Evolutionary conservation across 37 sponge, comb jelly and placozoan genomes (phyloP).

Genomic region (Amphimedon queenslandica): DNA sequence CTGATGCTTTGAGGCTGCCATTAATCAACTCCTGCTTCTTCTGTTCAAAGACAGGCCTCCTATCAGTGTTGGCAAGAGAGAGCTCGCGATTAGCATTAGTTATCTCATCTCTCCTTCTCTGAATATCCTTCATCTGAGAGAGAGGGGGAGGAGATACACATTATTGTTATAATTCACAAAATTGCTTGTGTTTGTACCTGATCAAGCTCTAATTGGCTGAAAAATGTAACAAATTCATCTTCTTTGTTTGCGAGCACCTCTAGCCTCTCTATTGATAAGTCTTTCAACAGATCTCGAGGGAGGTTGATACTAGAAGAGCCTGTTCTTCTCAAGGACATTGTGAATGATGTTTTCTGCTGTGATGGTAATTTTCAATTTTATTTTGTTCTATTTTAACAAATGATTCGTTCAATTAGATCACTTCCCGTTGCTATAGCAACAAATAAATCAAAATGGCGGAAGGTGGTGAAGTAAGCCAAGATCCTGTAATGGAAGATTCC

Average conservation of each 20-base stretch:
- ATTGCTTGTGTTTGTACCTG: too few relatives aligned
- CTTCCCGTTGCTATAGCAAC: too few relatives aligned
- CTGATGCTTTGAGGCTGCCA: neutral
- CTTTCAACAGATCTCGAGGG: neutral
- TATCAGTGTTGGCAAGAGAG: slow-evolving; percentile 26
- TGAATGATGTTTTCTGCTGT: neutral
- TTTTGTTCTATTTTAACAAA: neutral
- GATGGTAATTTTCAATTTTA: neutral
- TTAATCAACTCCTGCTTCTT: slow-evolving; percentile 5
- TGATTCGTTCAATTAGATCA: too few relatives aligned
- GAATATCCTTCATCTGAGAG: slow-evolving; percentile 27
- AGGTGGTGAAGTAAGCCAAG: neutral
- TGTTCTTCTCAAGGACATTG: too few relatives aligned
- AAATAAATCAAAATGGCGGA: neutral
- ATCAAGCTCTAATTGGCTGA: neutral
- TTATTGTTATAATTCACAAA: too few relatives aligned
- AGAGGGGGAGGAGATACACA: neutral
- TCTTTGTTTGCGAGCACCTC: neutral
- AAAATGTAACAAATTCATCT: neutral
- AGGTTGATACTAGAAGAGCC: neutral
- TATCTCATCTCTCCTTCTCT: neutral
- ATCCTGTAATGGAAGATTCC: neutral
- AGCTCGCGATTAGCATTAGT: slow-evolving; percentile 20
- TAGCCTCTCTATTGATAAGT: neutral
- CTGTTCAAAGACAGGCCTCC: slow-evolving; percentile 29